Evolutionary conservation across 35 echinoderm and acorn worm species (phyloP), one percentile per base, ranked within the genome.

Genomic region (Stichopus chloronotus): DNA sequence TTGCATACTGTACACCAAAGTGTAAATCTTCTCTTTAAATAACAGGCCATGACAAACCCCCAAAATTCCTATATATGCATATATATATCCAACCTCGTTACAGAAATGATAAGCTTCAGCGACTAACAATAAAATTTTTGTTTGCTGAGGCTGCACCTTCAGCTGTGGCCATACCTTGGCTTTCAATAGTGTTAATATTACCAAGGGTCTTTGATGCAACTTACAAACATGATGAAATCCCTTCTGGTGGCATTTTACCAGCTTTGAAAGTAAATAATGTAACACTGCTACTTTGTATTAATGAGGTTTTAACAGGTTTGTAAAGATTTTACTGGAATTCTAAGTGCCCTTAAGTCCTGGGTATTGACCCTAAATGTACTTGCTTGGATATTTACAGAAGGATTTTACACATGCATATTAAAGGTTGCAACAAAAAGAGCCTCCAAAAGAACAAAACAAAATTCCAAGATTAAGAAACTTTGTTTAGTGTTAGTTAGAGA

Each of bases 141-240:
- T 83, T 83, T 83, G 55, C 80, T 53, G 43, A 55, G 14, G 80
- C 80, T 83, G 80, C 80, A 83, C 80, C 80, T 83, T 83, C 80
- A 78, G 23, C 13, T 56, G n/a, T 9, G 20, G 78, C 78, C 78
- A 81, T 65, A 65, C 61, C 61, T 65, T 65, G 61, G 61, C 61
- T 11, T 65, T 65, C 11, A 65, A 65, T 17, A 10, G 80, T 83
- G 80, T 83, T 55, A 5, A 83, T 20, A 56, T 13, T 55, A 83
- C 52, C 80, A 22, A 43, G 23, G 21, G 76, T 11, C 12, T 83
- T 83, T 83, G 80, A 83, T 83, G 52, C 52, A 83, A 14, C 17
- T 43, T 12, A 56, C 80, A 83, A 83, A 83, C 16, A 83, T 11
- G 54, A 83, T 55, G 43, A 55, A 83, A 52, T 14, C 14, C 52